These are phyloP conservation scores for Baccha elongata DNA, from an alignment of 2,888 invertebrate genomes.

Conservation along the genomic window DNA sequence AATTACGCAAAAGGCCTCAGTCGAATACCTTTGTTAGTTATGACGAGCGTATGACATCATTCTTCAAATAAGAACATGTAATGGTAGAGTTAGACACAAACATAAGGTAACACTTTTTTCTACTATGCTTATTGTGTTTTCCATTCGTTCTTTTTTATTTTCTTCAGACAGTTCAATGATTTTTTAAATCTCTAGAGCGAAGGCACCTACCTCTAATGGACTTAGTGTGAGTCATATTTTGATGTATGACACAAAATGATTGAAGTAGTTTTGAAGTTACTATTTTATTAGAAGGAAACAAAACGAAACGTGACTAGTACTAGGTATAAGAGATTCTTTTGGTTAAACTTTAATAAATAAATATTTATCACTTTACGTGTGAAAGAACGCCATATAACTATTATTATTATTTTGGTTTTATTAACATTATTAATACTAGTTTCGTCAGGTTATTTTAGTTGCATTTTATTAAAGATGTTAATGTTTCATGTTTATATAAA, in stretches of 20 bases:
- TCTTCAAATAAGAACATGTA: conserved; percentile 4
- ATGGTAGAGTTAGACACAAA: not conserved
- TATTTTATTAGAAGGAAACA: too few relatives aligned
- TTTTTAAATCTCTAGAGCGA: not conserved
- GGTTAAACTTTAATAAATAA: too few relatives aligned
- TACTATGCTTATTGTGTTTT: not conserved
- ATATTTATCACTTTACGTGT: too few relatives aligned
- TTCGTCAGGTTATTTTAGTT: too few relatives aligned
- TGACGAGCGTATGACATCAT: conserved; percentile 51
- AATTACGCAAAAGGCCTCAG: conserved; percentile 11
- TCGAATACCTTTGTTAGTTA: conserved; percentile 4
- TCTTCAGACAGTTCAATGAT: conserved; percentile 25
- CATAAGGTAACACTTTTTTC: not conserved
- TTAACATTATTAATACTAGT: too few relatives aligned
- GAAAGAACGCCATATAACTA: too few relatives aligned
- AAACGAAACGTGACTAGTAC: too few relatives aligned
- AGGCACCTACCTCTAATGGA: not conserved
- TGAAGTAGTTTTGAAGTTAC: too few relatives aligned
- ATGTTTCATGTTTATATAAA: too few relatives aligned
- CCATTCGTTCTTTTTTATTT: conserved; percentile 8
- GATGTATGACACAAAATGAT: not conserved
- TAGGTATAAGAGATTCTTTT: too few relatives aligned
- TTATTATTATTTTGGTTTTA: too few relatives aligned
- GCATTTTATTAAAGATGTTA: too few relatives aligned
- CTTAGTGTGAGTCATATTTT: conserved; percentile 1